phyloP scores from a whole-genome alignment of 1,140 invertebrate species.

The Ditylenchus dipsaci region DNA sequence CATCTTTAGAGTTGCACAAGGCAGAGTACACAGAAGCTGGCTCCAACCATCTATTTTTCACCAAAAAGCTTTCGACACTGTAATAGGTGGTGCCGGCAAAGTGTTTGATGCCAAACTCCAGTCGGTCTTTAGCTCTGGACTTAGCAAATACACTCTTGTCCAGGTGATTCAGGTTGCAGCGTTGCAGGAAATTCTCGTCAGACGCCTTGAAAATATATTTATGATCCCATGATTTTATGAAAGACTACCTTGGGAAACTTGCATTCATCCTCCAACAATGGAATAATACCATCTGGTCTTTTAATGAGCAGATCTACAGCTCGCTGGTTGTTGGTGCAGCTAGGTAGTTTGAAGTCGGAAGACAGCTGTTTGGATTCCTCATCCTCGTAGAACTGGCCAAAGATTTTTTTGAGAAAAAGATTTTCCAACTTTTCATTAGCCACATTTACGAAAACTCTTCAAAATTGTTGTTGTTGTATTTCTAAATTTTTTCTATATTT shows the following conservation, averaged over 20 bases:
- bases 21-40: conserved; percentile 2
- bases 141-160: conserved; percentile 34
- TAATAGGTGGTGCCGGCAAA: conserved; percentile 28
- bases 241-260: conserved; percentile 27
- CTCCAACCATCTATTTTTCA: conserved; percentile 18
- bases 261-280: conserved; percentile 39
- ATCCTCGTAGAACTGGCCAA: conserved; percentile 56
- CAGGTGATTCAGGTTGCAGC: conserved; percentile 37
- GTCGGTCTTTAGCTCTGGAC: conserved; percentile 21
- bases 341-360: background rate
- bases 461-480: conserved; percentile 67
- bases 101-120: conserved; percentile 34
- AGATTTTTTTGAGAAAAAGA: conserved; percentile 22
- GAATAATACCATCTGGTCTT: conserved; percentile 30
- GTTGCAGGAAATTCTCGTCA: conserved; percentile 35
- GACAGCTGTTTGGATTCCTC: background rate
- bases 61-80: conserved; percentile 20
- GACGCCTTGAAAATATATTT: conserved; percentile 18
- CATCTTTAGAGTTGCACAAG: conserved; percentile 17
- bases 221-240: background rate
- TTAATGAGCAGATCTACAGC: conserved; percentile 26
- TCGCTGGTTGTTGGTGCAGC: conserved; percentile 15
- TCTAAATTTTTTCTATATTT: conserved; percentile 10
- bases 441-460: conserved; percentile 93
- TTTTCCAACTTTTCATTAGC: conserved; percentile 91